Evolutionary conservation across 1,140 invertebrate genomes (phyloP).

Genomic region (Tetragnatha versicolor): DNA sequence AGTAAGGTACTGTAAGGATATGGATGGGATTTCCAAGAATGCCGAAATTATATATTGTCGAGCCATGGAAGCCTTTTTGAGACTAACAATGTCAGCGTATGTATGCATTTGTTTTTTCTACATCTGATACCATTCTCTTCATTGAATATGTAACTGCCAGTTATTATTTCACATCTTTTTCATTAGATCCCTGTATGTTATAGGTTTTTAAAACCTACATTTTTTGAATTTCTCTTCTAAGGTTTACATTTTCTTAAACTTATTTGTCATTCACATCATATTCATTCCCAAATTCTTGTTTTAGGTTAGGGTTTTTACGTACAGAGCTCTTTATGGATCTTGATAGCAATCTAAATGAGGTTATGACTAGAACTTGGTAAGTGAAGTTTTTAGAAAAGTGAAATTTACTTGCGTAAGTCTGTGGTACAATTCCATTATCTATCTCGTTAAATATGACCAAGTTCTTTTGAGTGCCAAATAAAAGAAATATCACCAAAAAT

Average conservation of each 20-base stretch:
- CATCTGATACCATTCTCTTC: not conserved
- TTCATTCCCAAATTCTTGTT: constrained; percentile 5
- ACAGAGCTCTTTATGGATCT: constrained; percentile 59
- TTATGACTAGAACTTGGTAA: constrained; percentile 61
- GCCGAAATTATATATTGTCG: constrained; percentile 73
- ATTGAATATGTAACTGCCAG: too few species aligned
- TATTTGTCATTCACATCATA: not conserved
- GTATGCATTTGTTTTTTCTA: not conserved
- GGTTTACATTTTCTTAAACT: not conserved
- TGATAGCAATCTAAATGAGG: constrained; percentile 59
- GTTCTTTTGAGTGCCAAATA: too few species aligned
- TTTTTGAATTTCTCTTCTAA: not conserved
- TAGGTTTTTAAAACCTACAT: not conserved
- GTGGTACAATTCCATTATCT: too few species aligned
- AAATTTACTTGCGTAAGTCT: too few species aligned
- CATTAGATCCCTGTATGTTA: too few species aligned
- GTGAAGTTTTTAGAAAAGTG: not conserved
- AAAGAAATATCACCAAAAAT: too few species aligned
- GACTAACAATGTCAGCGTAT: constrained; percentile 56
- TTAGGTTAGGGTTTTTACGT: constrained; percentile 56
- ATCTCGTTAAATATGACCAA: too few species aligned
- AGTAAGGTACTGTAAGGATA: constrained; percentile 76
- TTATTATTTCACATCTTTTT: too few species aligned
- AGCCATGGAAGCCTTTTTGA: constrained; percentile 71
- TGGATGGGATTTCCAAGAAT: constrained; percentile 67